Percentiles rank a stretch among this genome's conserved stretches.
Conservation (phyloP, 2,888 invertebrate species). For the Parthenolecanium corni region DNA sequence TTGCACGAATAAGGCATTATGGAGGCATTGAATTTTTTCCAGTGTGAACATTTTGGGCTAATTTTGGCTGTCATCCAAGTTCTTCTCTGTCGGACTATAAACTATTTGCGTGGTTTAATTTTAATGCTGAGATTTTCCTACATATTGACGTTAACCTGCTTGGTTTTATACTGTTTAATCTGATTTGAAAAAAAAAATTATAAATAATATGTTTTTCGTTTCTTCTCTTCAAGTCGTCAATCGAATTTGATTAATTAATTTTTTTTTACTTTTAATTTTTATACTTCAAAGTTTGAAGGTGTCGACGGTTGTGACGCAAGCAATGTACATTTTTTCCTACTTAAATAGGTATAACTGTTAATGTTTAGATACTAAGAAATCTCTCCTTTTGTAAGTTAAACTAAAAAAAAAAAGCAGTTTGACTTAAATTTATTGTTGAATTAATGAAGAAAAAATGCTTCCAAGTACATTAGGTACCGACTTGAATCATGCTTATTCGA, state of each 20-base stretch:
- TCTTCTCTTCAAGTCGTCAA: not conserved
- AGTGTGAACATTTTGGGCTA: not conserved
- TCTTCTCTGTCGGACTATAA: not conserved
- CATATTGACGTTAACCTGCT: not conserved
- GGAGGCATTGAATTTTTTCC: not conserved
- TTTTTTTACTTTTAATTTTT: not conserved
- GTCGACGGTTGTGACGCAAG: not conserved
- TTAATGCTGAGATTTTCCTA: not conserved
- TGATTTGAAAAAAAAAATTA: not conserved
- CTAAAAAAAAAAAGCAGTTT: too few species aligned
- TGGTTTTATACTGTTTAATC: not conserved
- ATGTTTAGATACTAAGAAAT: too few species aligned
- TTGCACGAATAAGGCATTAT: too few species aligned
- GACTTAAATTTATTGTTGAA: too few species aligned
- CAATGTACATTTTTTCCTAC: too few species aligned
- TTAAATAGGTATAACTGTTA: too few species aligned
- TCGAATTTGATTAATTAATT: not conserved
- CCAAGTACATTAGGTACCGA: too few species aligned
- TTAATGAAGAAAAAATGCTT: too few species aligned
- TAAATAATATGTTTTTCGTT: not conserved
- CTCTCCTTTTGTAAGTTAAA: too few species aligned
- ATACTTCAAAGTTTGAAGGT: not conserved
- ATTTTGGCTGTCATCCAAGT: not conserved
- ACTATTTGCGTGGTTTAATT: not conserved
- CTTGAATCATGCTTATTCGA: too few species aligned